Evolutionary conservation across 2,797 vertebrate species (phyloP).

Genomic region (Hirundo rustica): DNA sequence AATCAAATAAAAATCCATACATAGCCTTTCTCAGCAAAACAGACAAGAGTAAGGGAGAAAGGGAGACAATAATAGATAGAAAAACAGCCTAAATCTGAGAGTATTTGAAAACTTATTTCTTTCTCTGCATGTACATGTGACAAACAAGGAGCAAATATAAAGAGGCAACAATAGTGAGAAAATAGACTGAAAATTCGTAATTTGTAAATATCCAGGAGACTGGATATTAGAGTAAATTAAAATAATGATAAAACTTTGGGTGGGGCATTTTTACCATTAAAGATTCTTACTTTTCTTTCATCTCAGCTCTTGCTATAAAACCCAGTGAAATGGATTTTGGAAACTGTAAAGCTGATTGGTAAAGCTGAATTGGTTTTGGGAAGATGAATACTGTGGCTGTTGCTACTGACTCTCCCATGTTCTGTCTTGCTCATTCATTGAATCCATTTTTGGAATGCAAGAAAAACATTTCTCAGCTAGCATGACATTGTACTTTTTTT

Average conservation of each 20-base stretch:
- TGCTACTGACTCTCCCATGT: not conserved
- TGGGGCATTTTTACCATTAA: not conserved
- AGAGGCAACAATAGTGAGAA: not conserved
- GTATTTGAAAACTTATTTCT: conserved; percentile 48
- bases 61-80: not conserved
- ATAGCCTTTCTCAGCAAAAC: not conserved
- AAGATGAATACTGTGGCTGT: conserved; percentile 32
- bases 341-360: conserved; percentile 51
- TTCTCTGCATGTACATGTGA: not conserved
- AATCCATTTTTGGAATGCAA: not conserved
- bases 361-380: conserved; percentile 1
- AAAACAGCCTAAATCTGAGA: not conserved
- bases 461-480: conserved; percentile 31
- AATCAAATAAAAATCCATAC: conserved; percentile 26
- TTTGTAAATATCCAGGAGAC: not conserved
- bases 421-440: not conserved
- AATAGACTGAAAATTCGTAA: conserved; percentile 26
- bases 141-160: conserved; percentile 45
- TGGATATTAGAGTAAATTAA: not conserved
- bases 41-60: not conserved
- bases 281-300: conserved; percentile 20
- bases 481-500: not conserved
- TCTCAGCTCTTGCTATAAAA: conserved; percentile 53
- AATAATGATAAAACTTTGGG: not conserved
- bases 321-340: conserved; percentile 39